These are phyloP conservation scores for Ictidomys tridecemlineatus DNA, from an alignment of 2,113 vertebrate genomes.

Conservation along the genomic window DNA sequence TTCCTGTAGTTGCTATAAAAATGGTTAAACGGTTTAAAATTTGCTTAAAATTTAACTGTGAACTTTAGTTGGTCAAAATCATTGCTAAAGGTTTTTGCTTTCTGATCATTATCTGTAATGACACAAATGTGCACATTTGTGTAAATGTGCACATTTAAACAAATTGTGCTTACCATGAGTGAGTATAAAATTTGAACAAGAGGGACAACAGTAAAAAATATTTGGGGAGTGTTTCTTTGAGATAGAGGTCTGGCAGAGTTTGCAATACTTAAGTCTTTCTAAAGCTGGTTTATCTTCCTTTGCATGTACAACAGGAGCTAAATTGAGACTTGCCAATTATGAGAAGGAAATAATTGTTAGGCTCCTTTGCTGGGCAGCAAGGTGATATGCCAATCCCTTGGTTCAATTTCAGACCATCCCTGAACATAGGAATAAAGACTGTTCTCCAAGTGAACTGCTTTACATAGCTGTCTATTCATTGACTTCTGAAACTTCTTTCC, in stretches of 20 bases:
- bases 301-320: neutral
- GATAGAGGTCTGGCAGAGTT: neutral
- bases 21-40: neutral
- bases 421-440: neutral
- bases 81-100: neutral
- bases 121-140: neutral
- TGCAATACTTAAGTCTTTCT: neutral
- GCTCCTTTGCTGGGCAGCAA: neutral
- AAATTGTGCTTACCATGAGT: neutral
- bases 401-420: neutral
- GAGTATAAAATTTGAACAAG: neutral
- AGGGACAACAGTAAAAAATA: neutral
- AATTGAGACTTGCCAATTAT: neutral
- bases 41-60: neutral
- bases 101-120: neutral
- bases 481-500: constrained; percentile 16
- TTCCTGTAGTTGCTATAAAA: neutral
- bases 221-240: neutral
- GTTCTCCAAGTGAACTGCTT: neutral
- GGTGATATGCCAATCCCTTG: neutral
- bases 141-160: neutral
- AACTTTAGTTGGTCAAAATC: neutral
- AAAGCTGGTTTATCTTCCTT: neutral
- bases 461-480: neutral
- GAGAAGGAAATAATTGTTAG: neutral